Evolutionary conservation across 1,140 invertebrate species (phyloP).

Genomic region (Apis dorsata): DNA sequence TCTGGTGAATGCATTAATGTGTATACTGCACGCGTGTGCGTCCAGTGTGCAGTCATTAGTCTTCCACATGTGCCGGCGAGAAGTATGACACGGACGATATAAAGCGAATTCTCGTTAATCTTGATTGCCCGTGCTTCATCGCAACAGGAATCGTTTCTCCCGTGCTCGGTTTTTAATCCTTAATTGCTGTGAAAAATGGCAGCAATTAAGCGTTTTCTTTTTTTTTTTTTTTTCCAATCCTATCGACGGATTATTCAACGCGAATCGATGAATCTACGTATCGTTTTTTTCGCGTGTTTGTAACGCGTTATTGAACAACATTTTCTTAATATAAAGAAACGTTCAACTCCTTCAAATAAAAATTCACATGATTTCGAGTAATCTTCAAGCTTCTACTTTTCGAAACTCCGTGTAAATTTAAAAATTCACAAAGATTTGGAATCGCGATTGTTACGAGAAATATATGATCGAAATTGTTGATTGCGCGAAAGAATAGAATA

Average conservation of each 20-base stretch:
- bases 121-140: neutral
- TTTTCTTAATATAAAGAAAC: too few species aligned
- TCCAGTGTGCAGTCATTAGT: neutral
- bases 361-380: too few species aligned
- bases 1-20: constrained; percentile 12
- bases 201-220: neutral
- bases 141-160: neutral
- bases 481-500: neutral
- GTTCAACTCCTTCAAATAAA: too few species aligned
- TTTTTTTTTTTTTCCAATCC: neutral
- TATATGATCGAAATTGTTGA: too few species aligned
- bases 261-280: neutral
- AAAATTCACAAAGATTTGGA: too few species aligned
- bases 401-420: too few species aligned
- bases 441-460: too few species aligned
- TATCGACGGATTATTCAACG: neutral
- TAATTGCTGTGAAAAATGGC: neutral
- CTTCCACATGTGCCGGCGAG: neutral
- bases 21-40: neutral
- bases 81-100: neutral
- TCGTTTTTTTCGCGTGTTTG: neutral
- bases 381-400: too few species aligned
- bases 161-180: neutral
- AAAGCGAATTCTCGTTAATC: constrained; percentile 31
- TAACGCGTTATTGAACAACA: neutral